Evolutionary conservation across 2,888 invertebrate species (phyloP).

Genomic region (Eilema sororculum): DNA sequence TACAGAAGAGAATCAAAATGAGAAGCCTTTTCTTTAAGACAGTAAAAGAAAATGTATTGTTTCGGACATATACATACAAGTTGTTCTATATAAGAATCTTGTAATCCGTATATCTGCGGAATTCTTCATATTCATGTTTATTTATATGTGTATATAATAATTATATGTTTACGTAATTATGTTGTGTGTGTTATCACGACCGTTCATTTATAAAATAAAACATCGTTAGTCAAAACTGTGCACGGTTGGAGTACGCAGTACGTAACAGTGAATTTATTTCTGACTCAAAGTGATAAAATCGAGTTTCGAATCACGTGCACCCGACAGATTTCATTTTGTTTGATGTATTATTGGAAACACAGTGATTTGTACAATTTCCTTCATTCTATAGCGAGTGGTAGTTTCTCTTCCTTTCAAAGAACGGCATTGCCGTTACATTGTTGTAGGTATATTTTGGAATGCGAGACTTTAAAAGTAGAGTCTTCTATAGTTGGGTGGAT

Average conservation of each 20-base stretch:
- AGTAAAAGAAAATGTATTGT: background rate
- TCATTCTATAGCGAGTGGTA: background rate
- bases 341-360: constrained; percentile 8
- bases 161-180: background rate
- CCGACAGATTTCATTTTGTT: constrained; percentile 12
- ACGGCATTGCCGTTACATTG: background rate
- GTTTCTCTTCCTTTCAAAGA: background rate
- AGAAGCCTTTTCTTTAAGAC: background rate
- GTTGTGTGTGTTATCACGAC: background rate
- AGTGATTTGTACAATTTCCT: background rate
- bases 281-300: constrained; percentile 37
- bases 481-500: background rate
- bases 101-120: too few species aligned
- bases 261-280: constrained; percentile 48
- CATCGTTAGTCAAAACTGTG: constrained; percentile 36
- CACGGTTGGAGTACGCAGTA: constrained; percentile 17
- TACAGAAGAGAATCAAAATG: too few species aligned
- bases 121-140: background rate
- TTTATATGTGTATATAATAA: background rate
- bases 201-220: constrained; percentile 30
- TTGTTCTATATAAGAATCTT: too few species aligned
- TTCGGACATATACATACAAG: too few species aligned
- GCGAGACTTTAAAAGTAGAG: background rate
- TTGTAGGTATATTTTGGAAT: too few species aligned
- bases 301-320: constrained; percentile 36